Evolutionary conservation across 2,113 vertebrate genomes (phyloP).

Genomic region (Tupaia tana): DNA sequence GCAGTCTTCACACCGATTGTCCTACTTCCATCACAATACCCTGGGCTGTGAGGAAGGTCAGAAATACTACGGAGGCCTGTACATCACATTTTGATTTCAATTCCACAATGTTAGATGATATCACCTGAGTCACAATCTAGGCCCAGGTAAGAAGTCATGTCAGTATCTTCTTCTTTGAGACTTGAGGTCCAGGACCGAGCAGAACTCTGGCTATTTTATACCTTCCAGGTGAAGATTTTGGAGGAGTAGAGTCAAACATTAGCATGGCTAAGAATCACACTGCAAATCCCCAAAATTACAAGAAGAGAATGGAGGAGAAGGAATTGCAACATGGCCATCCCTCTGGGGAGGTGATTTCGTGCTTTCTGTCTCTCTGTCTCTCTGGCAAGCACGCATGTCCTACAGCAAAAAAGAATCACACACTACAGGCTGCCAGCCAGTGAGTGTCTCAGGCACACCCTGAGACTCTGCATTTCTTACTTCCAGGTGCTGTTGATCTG

Average conservation of each 20-base stretch:
- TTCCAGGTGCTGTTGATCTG: background rate
- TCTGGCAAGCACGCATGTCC: too few relatives aligned
- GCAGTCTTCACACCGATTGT: background rate
- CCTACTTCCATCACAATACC: background rate
- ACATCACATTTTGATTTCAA: background rate
- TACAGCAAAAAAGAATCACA: too few relatives aligned
- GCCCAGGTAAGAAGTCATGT: background rate
- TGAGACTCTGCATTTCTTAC: background rate
- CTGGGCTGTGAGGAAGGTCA: background rate
- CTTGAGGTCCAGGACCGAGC: accelerated
- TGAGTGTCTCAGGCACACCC: too few relatives aligned
- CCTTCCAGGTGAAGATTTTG: background rate
- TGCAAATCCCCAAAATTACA: too few relatives aligned
- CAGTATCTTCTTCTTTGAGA: background rate
- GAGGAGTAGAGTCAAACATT: background rate
- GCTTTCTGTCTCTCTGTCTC: too few relatives aligned
- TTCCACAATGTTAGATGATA: background rate
- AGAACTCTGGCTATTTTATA: background rate
- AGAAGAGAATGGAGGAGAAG: too few relatives aligned
- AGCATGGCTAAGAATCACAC: background rate
- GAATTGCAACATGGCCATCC: too few relatives aligned
- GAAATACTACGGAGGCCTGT: background rate
- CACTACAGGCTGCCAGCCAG: too few relatives aligned
- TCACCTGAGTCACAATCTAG: background rate
- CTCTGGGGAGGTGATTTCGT: too few relatives aligned